Conservation (phyloP, 2,113 vertebrate genomes). For the Ornithorhynchus anatinus region DNA sequence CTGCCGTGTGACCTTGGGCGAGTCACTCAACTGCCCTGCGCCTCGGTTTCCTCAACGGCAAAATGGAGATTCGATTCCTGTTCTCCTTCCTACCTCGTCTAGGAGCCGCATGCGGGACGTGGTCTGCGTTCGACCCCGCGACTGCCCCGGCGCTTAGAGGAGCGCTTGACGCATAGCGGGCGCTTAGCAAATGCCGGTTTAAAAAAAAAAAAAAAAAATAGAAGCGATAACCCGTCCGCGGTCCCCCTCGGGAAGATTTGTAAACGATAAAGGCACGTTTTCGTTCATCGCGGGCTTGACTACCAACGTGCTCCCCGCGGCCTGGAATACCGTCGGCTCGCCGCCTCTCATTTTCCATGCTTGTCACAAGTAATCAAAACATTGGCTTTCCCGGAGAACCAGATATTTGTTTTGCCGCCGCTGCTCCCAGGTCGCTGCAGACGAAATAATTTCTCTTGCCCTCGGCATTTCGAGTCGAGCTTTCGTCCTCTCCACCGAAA, state of each 20-base stretch:
- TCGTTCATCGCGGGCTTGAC: slow-evolving; percentile 2
- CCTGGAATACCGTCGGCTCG: slow-evolving; percentile 38
- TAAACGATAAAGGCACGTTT: slow-evolving; percentile 14
- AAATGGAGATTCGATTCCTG: too few relatives aligned
- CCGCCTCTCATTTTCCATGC: slow-evolving; percentile 47
- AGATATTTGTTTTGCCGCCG: slow-evolving; percentile 63
- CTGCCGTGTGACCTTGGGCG: too few relatives aligned
- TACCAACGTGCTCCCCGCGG: slow-evolving; percentile 36
- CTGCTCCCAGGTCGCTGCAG: slow-evolving; percentile 57
- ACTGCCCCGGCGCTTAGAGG: too few relatives aligned
- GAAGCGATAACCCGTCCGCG: too few relatives aligned
- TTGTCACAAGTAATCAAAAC: slow-evolving; percentile 50
- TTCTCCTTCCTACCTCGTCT: too few relatives aligned
- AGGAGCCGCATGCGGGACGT: too few relatives aligned
- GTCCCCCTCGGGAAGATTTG: slow-evolving; percentile 2
- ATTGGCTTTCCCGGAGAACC: slow-evolving; percentile 38
- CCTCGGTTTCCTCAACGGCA: too few relatives aligned
- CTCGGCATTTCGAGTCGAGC: slow-evolving; percentile 36
- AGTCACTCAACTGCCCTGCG: too few relatives aligned
- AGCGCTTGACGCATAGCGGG: too few relatives aligned
- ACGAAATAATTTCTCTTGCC: slow-evolving; percentile 60
- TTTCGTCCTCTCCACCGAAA: slow-evolving; percentile 20
- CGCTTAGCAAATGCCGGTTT: too few relatives aligned
- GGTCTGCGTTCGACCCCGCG: too few relatives aligned
- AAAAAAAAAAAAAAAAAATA: too few relatives aligned